Percentiles rank a stretch among this genome's conserved stretches.
Evolutionary conservation across 2,113 vertebrate genomes (phyloP).

Genomic region (Stegostoma tigrinum): DNA sequence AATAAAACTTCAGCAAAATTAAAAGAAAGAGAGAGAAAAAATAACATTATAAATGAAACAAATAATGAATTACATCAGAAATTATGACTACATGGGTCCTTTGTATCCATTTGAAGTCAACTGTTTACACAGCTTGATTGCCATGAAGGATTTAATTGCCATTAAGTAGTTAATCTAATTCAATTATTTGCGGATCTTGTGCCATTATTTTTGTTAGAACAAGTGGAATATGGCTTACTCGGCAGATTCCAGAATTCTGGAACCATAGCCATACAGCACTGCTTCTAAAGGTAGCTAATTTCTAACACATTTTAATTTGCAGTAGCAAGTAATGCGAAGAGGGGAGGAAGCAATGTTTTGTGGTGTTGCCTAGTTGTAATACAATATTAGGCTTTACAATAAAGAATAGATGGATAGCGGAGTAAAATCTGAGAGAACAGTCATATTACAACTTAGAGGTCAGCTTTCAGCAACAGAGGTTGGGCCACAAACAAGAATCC

Average conservation of each 20-base stretch:
- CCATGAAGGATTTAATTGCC: conserved; percentile 10
- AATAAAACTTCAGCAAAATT: conserved; percentile 17
- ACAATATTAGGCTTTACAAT: neutral
- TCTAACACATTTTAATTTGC: neutral
- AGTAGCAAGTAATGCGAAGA: neutral
- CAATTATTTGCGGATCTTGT: neutral
- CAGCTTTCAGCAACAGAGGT: neutral
- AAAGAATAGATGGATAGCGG: neutral
- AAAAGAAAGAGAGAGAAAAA: neutral
- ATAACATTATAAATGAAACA: neutral
- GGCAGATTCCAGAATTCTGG: neutral
- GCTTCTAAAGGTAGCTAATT: neutral
- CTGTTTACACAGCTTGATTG: conserved; percentile 3
- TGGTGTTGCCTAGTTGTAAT: neutral
- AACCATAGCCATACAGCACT: neutral
- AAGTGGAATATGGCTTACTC: no score
- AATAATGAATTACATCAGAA: neutral
- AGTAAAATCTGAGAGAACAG: neutral
- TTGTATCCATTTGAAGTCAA: conserved; percentile 12
- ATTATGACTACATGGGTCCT: neutral
- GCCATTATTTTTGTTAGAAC: neutral
- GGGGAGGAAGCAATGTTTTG: neutral
- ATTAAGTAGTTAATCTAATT: conserved; percentile 10
- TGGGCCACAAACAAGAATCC: neutral
- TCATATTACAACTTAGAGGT: neutral